Percentiles rank a stretch among this genome's conserved stretches.
phyloP scores from a whole-genome alignment of 2,797 vertebrate species.

The Cyprinella venusta region DNA sequence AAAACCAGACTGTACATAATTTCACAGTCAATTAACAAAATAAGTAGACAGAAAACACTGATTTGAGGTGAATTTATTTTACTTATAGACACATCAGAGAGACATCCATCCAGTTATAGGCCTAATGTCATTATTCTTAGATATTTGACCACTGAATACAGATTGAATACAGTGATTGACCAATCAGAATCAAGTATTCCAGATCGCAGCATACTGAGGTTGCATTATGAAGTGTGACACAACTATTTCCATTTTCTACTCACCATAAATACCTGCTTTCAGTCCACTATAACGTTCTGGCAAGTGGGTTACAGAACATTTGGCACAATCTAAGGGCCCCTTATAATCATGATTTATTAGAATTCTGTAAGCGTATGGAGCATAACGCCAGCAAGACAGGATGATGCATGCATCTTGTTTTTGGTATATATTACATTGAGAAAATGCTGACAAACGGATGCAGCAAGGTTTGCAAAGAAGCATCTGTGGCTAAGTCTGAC shows the following conservation, averaged over 20 bases:
- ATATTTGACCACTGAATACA: neutral
- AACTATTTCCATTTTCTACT: conserved; percentile 35
- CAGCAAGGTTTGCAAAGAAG: neutral
- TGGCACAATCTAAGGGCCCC: conserved; percentile 16
- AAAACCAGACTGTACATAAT: neutral
- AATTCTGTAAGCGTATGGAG: neutral
- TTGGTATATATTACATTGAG: neutral
- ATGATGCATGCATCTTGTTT: neutral
- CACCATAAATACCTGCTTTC: neutral
- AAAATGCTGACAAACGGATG: conserved; percentile 6
- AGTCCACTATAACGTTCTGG: conserved; percentile 14
- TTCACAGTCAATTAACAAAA: neutral
- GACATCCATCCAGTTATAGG: neutral
- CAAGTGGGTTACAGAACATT: conserved; percentile 33
- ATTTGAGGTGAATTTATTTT: neutral
- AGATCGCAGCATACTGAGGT: neutral
- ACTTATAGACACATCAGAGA: neutral
- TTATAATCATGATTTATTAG: conserved; percentile 6
- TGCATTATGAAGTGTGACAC: conserved; percentile 16
- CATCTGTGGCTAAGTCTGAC: conserved; percentile 7
- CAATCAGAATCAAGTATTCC: conserved; percentile 11
- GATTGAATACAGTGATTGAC: neutral
- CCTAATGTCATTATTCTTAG: neutral
- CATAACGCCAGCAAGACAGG: neutral
- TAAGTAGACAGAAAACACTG: neutral